A percentile compares a stretch with the other conserved stretches of the same genome.
These are phyloP conservation scores for Drosophila pseudotakahashii DNA, from an alignment of 2,888 invertebrate genomes.

Conservation along the genomic window DNA sequence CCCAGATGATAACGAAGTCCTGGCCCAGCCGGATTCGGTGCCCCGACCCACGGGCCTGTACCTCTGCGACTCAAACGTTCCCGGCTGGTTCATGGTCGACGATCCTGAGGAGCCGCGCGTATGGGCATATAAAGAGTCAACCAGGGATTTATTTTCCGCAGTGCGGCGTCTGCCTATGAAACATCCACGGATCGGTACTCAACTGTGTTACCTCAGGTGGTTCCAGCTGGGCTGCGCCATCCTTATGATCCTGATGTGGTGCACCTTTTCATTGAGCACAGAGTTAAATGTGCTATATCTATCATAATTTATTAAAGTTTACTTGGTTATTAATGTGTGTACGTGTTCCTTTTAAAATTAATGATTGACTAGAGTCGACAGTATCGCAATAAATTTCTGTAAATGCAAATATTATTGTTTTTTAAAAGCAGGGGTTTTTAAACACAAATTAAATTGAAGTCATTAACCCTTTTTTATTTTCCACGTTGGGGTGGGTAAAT, in stretches of 20 bases:
- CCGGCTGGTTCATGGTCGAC: constrained; percentile 47
- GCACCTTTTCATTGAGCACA: not conserved
- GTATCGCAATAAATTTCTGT: constrained; percentile 16
- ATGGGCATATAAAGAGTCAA: rapidly evolving
- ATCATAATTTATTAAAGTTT: not conserved
- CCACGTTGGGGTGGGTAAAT: too few species aligned
- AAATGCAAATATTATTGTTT: too few species aligned
- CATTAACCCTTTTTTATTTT: too few species aligned
- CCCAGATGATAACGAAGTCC: not conserved
- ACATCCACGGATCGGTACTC: not conserved
- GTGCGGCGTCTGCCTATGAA: not conserved
- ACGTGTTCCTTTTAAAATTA: not conserved
- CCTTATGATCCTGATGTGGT: constrained; percentile 8
- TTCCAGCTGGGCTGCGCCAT: constrained; percentile 7
- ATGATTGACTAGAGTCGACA: not conserved
- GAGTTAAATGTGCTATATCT: too few species aligned
- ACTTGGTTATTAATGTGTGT: not conserved
- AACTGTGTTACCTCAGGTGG: not conserved
- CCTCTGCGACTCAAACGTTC: not conserved
- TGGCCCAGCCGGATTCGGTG: constrained; percentile 49
- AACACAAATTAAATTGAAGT: not conserved
- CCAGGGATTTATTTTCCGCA: not conserved
- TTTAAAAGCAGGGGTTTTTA: not conserved
- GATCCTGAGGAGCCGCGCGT: not conserved
- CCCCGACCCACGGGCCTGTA: constrained; percentile 54